Percentiles rank a stretch among this genome's conserved stretches.
Conservation (phyloP, 2,113 vertebrate genomes). For the Macrotus californicus region DNA sequence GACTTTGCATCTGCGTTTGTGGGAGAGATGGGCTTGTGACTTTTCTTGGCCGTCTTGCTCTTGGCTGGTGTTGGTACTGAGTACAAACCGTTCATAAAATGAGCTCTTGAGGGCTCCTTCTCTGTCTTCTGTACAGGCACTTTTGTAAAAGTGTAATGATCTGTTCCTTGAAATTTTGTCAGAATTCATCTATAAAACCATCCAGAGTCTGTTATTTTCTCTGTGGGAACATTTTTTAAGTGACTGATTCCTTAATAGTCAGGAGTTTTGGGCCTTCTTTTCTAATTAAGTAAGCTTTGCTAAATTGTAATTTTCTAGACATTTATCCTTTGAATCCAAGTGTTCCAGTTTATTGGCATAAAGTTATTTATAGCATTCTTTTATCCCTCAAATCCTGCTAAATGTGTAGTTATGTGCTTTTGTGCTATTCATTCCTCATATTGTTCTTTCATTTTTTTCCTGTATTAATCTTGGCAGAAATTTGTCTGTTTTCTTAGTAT, state of each 20-base stretch:
- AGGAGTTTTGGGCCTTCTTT: background rate
- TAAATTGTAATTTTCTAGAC: slow-evolving; percentile 57
- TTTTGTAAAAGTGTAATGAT: slow-evolving; percentile 40
- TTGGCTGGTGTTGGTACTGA: background rate
- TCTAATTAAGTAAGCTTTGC: slow-evolving; percentile 16
- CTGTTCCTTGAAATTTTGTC: slow-evolving; percentile 7
- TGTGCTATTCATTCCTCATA: background rate
- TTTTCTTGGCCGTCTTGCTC: background rate
- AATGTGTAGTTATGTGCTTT: background rate
- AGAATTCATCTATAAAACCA: slow-evolving; percentile 33
- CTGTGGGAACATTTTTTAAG: slow-evolving; percentile 35
- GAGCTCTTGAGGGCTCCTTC: background rate
- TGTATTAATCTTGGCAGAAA: background rate
- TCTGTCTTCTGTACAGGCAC: background rate
- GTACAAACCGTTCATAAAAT: background rate
- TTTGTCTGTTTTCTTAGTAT: background rate
- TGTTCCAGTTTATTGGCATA: slow-evolving; percentile 44
- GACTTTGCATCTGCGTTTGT: background rate
- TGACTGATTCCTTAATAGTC: background rate
- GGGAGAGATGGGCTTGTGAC: background rate
- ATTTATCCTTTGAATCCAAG: slow-evolving; percentile 20
- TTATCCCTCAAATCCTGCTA: background rate
- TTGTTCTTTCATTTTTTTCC: background rate
- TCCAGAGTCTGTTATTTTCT: slow-evolving; percentile 36
- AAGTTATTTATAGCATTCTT: slow-evolving; percentile 39